Conservation (phyloP, 2,888 invertebrate genomes). For the Drosophila mayaguana region DNA sequence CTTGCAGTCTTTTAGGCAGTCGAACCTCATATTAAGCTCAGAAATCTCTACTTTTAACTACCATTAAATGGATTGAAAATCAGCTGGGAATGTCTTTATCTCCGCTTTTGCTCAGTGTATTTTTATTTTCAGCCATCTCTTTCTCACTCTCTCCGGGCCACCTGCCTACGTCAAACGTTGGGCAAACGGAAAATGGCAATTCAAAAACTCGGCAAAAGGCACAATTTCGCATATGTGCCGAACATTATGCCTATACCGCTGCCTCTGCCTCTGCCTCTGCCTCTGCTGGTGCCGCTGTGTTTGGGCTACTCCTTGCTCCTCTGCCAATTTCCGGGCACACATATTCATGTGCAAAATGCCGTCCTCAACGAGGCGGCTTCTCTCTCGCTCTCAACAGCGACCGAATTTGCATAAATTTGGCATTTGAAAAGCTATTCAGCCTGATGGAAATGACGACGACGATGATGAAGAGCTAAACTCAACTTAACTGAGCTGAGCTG, state of each 20-base stretch:
- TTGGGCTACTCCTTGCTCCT: conserved; percentile 4
- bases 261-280: conserved; percentile 2
- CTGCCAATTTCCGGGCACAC: conserved; percentile 51
- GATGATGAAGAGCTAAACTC: conserved; percentile 58
- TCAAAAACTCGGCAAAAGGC: conserved; percentile 66
- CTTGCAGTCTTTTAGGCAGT: not conserved
- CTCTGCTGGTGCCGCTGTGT: not conserved
- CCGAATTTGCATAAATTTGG: conserved; percentile 79
- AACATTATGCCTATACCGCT: conserved; percentile 30
- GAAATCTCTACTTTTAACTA: not conserved
- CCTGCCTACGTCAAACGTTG: conserved; percentile 47
- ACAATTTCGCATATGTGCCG: conserved; percentile 66
- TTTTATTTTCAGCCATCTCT: conserved; percentile 2
- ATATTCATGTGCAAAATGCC: conserved; percentile 74
- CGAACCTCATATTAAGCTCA: not conserved
- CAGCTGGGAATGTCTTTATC: not conserved
- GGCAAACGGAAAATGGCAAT: conserved; percentile 66
- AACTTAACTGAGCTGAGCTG: conserved; percentile 56
- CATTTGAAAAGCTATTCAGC: conserved; percentile 75
- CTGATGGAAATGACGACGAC: conserved; percentile 70
- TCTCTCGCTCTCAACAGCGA: conserved; percentile 34
- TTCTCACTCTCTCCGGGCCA: not conserved
- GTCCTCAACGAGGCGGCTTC: conserved; percentile 39
- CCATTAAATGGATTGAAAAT: not conserved
- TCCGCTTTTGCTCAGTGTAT: conserved; percentile 35